Conservation (phyloP, 2,113 vertebrate genomes). For the Tonatia bakeri region DNA sequence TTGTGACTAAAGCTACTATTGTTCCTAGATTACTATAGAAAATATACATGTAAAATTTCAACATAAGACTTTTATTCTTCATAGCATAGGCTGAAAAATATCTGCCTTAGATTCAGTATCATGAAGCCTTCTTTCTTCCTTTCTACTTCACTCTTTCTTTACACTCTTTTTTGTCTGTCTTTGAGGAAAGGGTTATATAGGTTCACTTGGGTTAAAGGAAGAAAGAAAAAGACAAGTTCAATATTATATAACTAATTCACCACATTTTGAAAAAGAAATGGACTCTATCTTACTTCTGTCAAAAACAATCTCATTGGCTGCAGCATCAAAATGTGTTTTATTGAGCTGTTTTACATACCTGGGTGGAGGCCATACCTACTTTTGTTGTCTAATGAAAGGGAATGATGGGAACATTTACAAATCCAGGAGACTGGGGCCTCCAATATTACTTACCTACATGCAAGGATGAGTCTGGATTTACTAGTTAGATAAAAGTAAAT, state of each 20-base stretch:
- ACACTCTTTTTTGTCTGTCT: neutral
- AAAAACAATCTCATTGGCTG: neutral
- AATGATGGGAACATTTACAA: neutral
- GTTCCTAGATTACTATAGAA: neutral
- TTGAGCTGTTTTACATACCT: neutral
- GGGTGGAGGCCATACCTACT: neutral
- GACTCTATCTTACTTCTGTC: neutral
- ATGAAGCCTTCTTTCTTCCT: neutral
- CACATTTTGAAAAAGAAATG: neutral
- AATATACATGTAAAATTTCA: neutral
- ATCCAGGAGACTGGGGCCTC: neutral
- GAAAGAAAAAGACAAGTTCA: neutral
- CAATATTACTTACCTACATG: neutral
- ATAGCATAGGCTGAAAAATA: neutral
- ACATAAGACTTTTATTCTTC: neutral
- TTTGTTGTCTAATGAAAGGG: conserved; percentile 11
- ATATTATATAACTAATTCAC: neutral
- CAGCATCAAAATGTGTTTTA: neutral
- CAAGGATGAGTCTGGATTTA: neutral
- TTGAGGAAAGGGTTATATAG: neutral
- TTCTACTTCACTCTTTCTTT: neutral
- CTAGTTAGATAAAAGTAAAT: neutral
- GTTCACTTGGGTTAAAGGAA: neutral
- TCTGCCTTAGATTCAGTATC: neutral
- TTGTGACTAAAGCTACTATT: neutral